Percentiles rank a stretch among this genome's conserved stretches.
These are phyloP conservation scores for Lasioglossum villosulum DNA, from an alignment of 2,888 invertebrate species.

Conservation along the genomic window DNA sequence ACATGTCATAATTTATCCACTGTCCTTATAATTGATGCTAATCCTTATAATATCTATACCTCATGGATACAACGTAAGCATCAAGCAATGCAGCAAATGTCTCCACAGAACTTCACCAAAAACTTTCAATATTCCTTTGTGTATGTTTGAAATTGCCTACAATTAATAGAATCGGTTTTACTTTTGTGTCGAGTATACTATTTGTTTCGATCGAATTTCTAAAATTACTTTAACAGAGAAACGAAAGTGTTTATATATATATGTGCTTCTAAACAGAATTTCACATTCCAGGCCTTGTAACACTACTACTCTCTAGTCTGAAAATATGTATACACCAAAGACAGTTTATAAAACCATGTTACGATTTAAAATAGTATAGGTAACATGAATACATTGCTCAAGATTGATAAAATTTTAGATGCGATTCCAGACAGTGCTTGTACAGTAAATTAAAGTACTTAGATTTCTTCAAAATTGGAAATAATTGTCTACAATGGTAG, in stretches of 20 bases:
- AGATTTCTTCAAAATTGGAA: conserved; percentile 9
- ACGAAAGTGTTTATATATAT: conserved; percentile 11
- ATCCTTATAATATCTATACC: conserved; percentile 11
- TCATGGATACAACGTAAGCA: conserved; percentile 17
- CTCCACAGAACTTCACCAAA: conserved; percentile 10
- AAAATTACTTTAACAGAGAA: conserved; percentile 8
- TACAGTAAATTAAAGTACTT: conserved; percentile 29
- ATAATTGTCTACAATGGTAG: neutral
- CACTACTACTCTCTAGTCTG: conserved; percentile 49
- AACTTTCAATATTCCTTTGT: conserved; percentile 27
- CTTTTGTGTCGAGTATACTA: conserved; percentile 23
- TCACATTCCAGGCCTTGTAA: conserved; percentile 47
- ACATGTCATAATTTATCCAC: conserved; percentile 24
- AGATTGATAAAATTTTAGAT: conserved; percentile 48
- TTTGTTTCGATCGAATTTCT: conserved; percentile 18
- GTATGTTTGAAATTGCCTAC: conserved; percentile 1
- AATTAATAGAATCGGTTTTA: conserved; percentile 5
- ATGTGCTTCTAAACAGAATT: conserved; percentile 20
- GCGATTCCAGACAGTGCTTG: conserved; percentile 29
- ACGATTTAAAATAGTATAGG: conserved; percentile 52
- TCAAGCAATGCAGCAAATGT: conserved; percentile 25
- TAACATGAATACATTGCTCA: conserved; percentile 56
- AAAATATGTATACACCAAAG: conserved; percentile 53
- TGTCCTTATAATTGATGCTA: conserved; percentile 22
- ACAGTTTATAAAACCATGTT: conserved; percentile 50